Conservation (phyloP, 2,797 vertebrate genomes). For the Enteromius fasciolatus region DNA sequence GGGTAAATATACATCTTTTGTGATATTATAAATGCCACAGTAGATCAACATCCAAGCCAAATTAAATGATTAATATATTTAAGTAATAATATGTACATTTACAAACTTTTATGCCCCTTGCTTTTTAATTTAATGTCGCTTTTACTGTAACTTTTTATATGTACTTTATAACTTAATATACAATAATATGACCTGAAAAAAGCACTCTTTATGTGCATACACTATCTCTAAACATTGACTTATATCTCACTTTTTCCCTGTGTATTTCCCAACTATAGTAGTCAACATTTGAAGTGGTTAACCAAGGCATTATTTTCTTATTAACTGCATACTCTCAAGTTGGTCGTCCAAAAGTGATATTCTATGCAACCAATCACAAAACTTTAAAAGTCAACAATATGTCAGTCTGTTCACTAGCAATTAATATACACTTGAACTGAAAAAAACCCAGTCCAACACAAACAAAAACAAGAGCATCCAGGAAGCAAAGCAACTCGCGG, state of each 20-base stretch:
- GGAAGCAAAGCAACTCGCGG: not conserved
- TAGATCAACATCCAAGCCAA: no score
- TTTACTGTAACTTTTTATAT: not conserved
- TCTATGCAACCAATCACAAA: not conserved
- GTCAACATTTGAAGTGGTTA: no score
- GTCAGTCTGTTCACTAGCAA: not conserved
- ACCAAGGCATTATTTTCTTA: no score
- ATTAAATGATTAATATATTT: no score
- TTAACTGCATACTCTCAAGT: not conserved
- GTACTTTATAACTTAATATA: not conserved
- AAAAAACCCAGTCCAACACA: constrained; percentile 5
- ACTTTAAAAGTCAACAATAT: not conserved
- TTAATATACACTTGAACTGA: not conserved
- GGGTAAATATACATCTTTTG: no score
- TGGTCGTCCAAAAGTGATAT: not conserved
- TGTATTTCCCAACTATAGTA: not conserved
- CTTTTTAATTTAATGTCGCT: not conserved
- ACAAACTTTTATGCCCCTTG: no score
- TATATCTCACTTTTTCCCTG: not conserved
- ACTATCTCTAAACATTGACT: not conserved
- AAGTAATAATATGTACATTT: no score
- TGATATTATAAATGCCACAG: no score
- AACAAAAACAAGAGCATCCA: not conserved
- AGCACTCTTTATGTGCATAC: not conserved
- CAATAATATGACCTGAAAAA: not conserved